Evolutionary conservation across 2,113 vertebrate genomes (phyloP).

Genomic region (Andinoacara biseriatus): DNA sequence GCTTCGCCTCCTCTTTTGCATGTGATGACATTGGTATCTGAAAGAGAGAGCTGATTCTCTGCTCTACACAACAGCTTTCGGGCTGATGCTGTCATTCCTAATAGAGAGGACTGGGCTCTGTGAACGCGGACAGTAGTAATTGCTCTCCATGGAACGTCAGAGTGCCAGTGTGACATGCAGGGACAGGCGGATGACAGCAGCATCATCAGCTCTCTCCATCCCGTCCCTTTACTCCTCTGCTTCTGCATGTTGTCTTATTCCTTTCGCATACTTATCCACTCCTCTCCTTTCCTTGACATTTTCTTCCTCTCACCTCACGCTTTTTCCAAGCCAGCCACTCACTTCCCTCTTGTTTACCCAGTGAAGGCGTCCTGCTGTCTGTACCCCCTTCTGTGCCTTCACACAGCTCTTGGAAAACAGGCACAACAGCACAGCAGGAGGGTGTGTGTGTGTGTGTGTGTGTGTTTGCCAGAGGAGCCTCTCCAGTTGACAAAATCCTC

Average conservation of each 20-base stretch:
- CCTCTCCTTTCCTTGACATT: neutral
- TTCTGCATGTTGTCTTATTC: conserved; percentile 12
- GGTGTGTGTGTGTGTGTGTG: conserved; percentile 12
- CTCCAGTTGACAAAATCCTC: neutral
- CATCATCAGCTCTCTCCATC: neutral
- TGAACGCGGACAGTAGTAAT: conserved; percentile 42
- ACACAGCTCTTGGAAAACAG: conserved; percentile 29
- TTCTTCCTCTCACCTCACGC: neutral
- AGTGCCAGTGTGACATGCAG: conserved; percentile 33
- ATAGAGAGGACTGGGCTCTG: conserved; percentile 35
- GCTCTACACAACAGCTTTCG: conserved; percentile 14
- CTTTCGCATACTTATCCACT: neutral
- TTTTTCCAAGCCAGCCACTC: conserved; percentile 15
- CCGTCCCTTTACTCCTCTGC: neutral
- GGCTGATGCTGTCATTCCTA: conserved; percentile 47
- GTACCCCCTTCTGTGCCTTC: conserved; percentile 18
- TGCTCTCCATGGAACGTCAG: conserved; percentile 28
- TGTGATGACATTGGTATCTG: conserved; percentile 32
- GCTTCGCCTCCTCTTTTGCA: conserved; percentile 1
- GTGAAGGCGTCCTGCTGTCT: conserved; percentile 20
- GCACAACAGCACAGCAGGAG: conserved; percentile 32
- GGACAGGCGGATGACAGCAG: conserved; percentile 41
- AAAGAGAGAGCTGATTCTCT: conserved; percentile 5
- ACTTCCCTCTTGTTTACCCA: conserved; percentile 42
- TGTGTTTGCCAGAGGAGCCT: neutral